These are phyloP conservation scores for Serilophus lunatus DNA, from an alignment of 2,113 vertebrate species.

Conservation along the genomic window DNA sequence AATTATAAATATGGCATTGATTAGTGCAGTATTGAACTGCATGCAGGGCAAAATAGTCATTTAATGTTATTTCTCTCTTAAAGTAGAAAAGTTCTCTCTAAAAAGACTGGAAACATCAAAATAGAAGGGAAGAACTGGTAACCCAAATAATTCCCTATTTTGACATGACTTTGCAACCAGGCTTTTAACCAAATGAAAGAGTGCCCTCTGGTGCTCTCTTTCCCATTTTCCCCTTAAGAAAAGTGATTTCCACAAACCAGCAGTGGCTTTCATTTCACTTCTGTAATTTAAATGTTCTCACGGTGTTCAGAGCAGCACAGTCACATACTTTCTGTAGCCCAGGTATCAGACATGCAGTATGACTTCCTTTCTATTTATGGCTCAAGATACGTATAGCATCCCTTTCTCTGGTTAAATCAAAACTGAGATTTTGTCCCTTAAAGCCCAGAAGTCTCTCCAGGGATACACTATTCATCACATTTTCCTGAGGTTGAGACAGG, in stretches of 20 bases:
- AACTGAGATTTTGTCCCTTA: not conserved
- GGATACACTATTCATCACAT: not conserved
- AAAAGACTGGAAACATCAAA: not conserved
- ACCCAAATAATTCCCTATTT: not conserved
- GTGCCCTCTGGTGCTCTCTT: slow-evolving; percentile 10
- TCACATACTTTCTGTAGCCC: not conserved
- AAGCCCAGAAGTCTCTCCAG: not conserved
- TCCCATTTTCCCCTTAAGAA: not conserved
- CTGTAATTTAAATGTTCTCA: not conserved
- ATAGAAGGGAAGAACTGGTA: not conserved
- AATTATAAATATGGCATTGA: not conserved
- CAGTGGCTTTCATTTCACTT: not conserved
- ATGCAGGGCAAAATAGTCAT: not conserved
- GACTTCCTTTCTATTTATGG: not conserved
- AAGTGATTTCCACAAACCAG: not conserved
- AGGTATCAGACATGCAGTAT: not conserved
- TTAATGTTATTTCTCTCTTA: not conserved
- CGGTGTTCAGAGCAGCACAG: not conserved
- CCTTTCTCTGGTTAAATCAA: not conserved
- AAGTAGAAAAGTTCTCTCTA: not conserved
- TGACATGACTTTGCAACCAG: not conserved
- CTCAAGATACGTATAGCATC: not conserved
- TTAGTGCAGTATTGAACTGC: not conserved
- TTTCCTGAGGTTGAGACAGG: not conserved
- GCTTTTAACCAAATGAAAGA: not conserved